Base-by-base conservation (phyloP, 2,797 vertebrate species). In the Cygnus olor region DNA sequence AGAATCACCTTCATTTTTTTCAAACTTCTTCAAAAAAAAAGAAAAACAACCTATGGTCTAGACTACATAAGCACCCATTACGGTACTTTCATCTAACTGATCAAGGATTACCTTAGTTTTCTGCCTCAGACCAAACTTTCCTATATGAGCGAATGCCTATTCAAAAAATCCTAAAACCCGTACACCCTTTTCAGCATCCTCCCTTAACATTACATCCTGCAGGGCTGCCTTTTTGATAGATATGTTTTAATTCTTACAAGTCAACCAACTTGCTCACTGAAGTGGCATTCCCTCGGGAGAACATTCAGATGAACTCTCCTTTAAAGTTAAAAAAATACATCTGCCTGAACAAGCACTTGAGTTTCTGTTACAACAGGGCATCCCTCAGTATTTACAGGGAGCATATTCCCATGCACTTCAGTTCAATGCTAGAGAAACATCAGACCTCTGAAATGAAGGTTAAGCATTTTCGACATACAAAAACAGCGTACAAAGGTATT, bases 351-450 rank as follows among this genome's bases (percentile, higher is more conserved):
- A 73, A 25, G 16, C 82, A 47, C 71, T 90, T 78, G 51, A 92
- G 64, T 40, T 88, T 58, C 82, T 81, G 73, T 81, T 90, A 81
- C 73, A 83, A 82, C 76, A 57, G 63, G 36, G 60, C 77, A 89
- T 47, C 53, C 27, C 57, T 73, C 89, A 66, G 68, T 49, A 57
- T 68, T 84, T 38, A 85, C 11, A 11, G 3, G 79, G 28, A 89
- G 18, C 68, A n/a, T 36, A 60, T 58, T 93, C 80, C 79, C 3
- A 3, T 13, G 36, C 27, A 5, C 19, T n/a, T 24, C 65, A 92
- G 87, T 87, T 87, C 91, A 95, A 42, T 79, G 69, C 64, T 72
- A 64, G 87, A 87, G 83, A 76, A 96, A 36, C 2, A 40, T 25
- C 54, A 80, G 87, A 16, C 47, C 47, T 69, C 90, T 78, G 86